These are phyloP conservation scores for Perodicticus potto DNA, from an alignment of 2,797 vertebrate genomes.

Conservation along the genomic window DNA sequence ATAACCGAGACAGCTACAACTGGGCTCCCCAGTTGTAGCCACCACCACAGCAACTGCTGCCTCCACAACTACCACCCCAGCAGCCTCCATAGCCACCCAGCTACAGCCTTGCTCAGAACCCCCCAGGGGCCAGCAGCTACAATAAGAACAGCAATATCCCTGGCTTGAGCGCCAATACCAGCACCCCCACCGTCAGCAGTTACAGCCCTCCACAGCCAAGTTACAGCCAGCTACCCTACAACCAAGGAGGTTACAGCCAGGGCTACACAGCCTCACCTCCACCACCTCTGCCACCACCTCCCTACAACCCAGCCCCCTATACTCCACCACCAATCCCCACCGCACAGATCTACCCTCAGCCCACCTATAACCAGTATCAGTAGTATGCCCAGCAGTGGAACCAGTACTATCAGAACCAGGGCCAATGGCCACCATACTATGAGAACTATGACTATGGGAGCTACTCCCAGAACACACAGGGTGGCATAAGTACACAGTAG, in stretches of 20 bases:
- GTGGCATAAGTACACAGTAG: conserved; percentile 88
- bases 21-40: conserved; percentile 85
- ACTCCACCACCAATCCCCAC: conserved; percentile 84
- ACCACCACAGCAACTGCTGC: conserved; percentile 71
- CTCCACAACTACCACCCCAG: conserved; percentile 86
- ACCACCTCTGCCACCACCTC: conserved; percentile 83
- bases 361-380: conserved; percentile 91
- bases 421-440: conserved; percentile 96
- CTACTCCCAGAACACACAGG: conserved; percentile 87
- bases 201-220: conserved; percentile 85
- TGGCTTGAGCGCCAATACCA: conserved; percentile 88
- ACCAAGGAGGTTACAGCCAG: conserved; percentile 92
- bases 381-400: conserved; percentile 97
- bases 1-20: conserved; percentile 91
- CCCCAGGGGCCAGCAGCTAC: conserved; percentile 74
- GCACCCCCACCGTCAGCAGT: conserved; percentile 79
- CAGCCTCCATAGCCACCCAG: conserved; percentile 75
- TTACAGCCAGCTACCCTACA: conserved; percentile 88
- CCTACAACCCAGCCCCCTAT: conserved; percentile 87
- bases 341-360: conserved; percentile 91
- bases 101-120: conserved; percentile 81
- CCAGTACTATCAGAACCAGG: conserved; percentile 97
- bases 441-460: conserved; percentile 93
- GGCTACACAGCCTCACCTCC: conserved; percentile 81
- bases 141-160: conserved; percentile 81